These are phyloP conservation scores for Halocynthia aurantium DNA, from an alignment of 23 tunicate genomes.

Conservation along the genomic window DNA sequence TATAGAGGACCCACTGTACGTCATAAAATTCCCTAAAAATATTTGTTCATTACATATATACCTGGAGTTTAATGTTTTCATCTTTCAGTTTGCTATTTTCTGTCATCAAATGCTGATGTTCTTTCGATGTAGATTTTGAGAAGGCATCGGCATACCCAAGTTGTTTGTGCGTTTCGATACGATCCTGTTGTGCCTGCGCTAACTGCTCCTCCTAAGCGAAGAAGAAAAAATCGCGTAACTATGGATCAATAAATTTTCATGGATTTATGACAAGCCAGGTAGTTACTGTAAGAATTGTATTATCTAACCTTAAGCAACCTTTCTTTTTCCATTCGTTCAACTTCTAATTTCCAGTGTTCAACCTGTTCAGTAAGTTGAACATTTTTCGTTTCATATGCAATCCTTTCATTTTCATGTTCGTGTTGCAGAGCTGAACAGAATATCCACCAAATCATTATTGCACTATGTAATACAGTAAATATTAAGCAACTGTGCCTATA, in stretches of 20 bases:
- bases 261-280: not conserved
- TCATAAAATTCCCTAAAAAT: too few relatives aligned
- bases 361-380: constrained; percentile 61
- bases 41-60: not conserved
- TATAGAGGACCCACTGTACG: too few relatives aligned
- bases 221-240: not conserved
- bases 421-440: not conserved
- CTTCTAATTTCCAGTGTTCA: constrained; percentile 42
- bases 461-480: too few relatives aligned
- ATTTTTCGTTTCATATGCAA: constrained; percentile 65
- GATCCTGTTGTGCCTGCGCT: constrained; percentile 80
- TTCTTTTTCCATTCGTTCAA: constrained; percentile 46
- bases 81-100: constrained; percentile 29
- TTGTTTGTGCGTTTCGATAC: constrained; percentile 64
- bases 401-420: constrained; percentile 66
- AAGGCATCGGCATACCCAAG: constrained; percentile 75
- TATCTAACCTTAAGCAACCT: constrained; percentile 41
- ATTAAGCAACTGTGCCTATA: too few relatives aligned
- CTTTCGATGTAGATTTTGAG: constrained; percentile 44
- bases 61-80: constrained; percentile 33
- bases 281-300: not conserved
- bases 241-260: not conserved
- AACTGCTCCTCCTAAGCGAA: constrained; percentile 58
- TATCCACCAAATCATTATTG: too few relatives aligned
- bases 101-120: constrained; percentile 26